These are phyloP conservation scores for Bubo bubo DNA, from an alignment of 2,113 vertebrate species.

Conservation along the genomic window DNA sequence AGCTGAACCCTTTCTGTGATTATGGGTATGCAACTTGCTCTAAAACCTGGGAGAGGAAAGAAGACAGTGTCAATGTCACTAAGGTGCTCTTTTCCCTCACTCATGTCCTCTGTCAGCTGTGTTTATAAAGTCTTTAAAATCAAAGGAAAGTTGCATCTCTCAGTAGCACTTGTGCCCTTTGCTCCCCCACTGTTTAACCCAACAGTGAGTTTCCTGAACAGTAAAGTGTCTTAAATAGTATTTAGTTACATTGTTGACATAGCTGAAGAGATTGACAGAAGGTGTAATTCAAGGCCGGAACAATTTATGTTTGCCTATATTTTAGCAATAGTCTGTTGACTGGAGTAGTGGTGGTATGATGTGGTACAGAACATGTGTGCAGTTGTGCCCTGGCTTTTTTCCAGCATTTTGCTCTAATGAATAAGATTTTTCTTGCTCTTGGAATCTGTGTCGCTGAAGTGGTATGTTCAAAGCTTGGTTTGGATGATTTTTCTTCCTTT, in stretches of 20 bases:
- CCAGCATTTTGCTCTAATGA: background rate
- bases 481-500: background rate
- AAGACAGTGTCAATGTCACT: accelerated
- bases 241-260: background rate
- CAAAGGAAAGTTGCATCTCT: background rate
- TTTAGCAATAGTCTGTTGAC: background rate
- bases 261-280: background rate
- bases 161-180: background rate
- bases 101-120: background rate
- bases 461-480: background rate
- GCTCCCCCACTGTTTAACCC: background rate
- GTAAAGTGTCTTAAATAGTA: background rate
- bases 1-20: background rate
- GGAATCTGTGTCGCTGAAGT: background rate
- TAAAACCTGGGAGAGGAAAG: background rate
- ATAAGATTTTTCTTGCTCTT: background rate
- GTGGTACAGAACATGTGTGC: background rate
- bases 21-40: background rate
- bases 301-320: accelerated
- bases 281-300: background rate
- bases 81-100: background rate
- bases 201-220: background rate
- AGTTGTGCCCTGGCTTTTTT: background rate
- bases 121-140: background rate
- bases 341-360: background rate